phyloP scores from a whole-genome alignment of 2,797 vertebrate species.

The Choloepus didactylus region DNA sequence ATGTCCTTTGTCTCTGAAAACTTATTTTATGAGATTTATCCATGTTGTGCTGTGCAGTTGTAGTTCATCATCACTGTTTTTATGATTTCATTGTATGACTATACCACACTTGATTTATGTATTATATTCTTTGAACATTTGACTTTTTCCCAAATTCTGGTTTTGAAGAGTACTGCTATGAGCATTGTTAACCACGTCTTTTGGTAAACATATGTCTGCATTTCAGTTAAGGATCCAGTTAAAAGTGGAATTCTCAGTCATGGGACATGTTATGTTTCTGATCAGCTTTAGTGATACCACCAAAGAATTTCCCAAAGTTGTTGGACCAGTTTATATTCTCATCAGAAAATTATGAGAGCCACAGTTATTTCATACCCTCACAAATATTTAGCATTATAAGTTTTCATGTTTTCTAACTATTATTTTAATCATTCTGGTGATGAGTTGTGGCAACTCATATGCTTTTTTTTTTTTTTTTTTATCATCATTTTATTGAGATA shows the following conservation, averaged over 20 bases:
- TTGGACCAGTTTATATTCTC: background rate
- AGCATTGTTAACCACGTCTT: background rate
- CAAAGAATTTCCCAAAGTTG: background rate
- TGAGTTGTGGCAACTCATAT: background rate
- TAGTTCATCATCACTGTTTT: background rate
- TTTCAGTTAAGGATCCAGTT: background rate
- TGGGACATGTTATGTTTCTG: background rate
- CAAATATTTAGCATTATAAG: background rate
- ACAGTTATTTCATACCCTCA: background rate
- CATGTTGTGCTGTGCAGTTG: background rate
- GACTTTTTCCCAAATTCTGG: background rate
- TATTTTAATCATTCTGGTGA: background rate
- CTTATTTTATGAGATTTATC: background rate
- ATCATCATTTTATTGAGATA: too few relatives aligned
- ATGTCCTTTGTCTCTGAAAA: background rate
- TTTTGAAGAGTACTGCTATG: background rate
- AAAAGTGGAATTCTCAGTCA: background rate
- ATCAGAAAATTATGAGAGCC: background rate
- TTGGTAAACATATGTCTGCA: background rate
- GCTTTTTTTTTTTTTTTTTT: too few relatives aligned
- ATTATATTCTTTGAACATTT: background rate
- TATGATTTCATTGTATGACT: background rate
- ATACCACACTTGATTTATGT: background rate
- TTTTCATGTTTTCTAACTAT: background rate
- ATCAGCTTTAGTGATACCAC: background rate